Evolutionary conservation across 2,888 invertebrate genomes (phyloP).

Genomic region (Galeopsomyia nigrocyanea): DNA sequence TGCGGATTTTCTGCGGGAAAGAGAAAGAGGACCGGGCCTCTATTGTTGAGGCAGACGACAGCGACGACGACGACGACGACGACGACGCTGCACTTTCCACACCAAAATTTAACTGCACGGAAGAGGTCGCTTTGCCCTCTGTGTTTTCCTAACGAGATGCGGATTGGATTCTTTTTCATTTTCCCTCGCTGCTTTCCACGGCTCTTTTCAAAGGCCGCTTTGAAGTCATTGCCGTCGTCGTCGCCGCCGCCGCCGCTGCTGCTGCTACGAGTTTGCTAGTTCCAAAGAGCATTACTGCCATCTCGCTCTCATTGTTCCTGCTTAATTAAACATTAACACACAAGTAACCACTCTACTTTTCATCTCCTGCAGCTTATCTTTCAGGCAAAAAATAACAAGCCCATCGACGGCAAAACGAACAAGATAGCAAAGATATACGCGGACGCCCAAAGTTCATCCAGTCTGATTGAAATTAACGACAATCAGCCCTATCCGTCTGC

Average conservation of each 20-base stretch:
- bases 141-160: slow-evolving; percentile 24
- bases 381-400: no score
- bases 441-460: slow-evolving; percentile 23
- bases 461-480: slow-evolving; percentile 34
- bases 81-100: slow-evolving; percentile 18
- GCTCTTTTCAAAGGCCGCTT: no score
- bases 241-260: no score
- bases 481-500: slow-evolving; percentile 11
- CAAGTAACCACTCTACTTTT: no score
- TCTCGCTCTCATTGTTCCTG: no score
- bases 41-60: slow-evolving; percentile 8
- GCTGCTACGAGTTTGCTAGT: no score
- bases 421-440: background rate
- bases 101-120: slow-evolving; percentile 28
- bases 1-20: slow-evolving; percentile 6
- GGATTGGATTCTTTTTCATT: slow-evolving; percentile 25
- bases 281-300: no score
- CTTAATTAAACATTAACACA: no score
- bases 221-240: no score
- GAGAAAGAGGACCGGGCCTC: background rate
- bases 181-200: no score
- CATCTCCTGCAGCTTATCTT: no score
- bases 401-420: background rate
- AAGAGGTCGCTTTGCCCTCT: slow-evolving; percentile 12
- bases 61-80: background rate